These are phyloP conservation scores for Delphinus delphis DNA, from an alignment of 2,113 vertebrate genomes.

Conservation along the genomic window DNA sequence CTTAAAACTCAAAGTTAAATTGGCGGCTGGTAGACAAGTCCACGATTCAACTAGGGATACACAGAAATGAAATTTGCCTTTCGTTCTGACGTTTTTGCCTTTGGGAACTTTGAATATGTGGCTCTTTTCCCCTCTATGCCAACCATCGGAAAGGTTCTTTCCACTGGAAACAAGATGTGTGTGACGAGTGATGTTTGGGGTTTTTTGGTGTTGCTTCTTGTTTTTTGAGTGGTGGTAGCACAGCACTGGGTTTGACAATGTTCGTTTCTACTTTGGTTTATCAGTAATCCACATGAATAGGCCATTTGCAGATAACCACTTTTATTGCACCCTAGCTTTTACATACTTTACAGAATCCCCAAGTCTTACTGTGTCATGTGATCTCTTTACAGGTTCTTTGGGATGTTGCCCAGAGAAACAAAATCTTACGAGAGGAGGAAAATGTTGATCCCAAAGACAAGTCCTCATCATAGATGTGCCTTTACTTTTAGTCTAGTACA, in stretches of 20 bases:
- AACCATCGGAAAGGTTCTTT: not conserved
- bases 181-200: not conserved
- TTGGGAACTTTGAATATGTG: not conserved
- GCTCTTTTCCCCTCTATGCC: not conserved
- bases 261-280: not conserved
- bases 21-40: not conserved
- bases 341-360: not conserved
- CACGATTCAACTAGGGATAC: not conserved
- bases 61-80: slow-evolving; percentile 21
- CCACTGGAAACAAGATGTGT: not conserved
- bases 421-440: slow-evolving; percentile 19
- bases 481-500: slow-evolving; percentile 15
- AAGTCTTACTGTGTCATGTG: not conserved
- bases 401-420: not conserved
- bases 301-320: not conserved
- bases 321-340: not conserved
- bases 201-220: not conserved
- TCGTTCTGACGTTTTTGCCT: not conserved
- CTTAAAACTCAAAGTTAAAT: slow-evolving; percentile 70
- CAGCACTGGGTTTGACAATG: not conserved
- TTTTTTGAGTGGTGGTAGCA: not conserved
- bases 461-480: not conserved
- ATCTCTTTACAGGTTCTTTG: not conserved
- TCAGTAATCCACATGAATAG: not conserved
- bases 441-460: not conserved